Percentiles rank a stretch among this genome's conserved stretches.
Conservation (phyloP, 2,113 vertebrate genomes). For the Chloebia gouldiae region DNA sequence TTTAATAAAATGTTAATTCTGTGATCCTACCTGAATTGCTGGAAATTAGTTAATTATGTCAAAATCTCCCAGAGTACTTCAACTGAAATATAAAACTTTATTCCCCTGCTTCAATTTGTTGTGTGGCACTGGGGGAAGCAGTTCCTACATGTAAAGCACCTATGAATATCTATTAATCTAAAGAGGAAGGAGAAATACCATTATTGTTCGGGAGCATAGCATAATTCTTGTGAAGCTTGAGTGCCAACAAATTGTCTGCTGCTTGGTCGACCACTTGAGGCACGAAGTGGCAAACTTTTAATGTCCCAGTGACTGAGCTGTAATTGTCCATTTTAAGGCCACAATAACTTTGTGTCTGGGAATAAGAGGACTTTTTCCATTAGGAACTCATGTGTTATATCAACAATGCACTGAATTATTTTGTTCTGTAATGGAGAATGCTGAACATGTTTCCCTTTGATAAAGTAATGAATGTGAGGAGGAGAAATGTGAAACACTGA, state of each 20-base stretch:
- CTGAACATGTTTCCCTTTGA: background rate
- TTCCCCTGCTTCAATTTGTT: background rate
- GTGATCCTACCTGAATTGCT: background rate
- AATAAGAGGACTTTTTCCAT: conserved; percentile 3
- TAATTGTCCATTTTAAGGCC: background rate
- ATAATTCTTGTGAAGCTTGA: background rate
- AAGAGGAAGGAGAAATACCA: background rate
- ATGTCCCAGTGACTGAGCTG: background rate
- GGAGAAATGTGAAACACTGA: background rate
- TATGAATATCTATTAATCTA: background rate
- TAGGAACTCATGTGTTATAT: background rate
- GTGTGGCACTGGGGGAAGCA: background rate
- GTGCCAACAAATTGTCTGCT: background rate
- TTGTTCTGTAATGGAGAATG: background rate
- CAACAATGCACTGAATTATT: background rate
- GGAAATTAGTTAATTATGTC: background rate
- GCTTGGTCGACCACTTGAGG: background rate
- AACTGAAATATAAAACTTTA: background rate
- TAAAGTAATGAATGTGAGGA: background rate
- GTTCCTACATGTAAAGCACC: background rate
- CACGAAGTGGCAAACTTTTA: background rate
- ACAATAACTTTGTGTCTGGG: background rate
- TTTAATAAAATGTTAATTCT: conserved; percentile 19
- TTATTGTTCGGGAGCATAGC: background rate
- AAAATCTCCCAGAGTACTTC: background rate